Evolutionary conservation across 2,113 vertebrate genomes (phyloP).

Genomic region (Sinocyclocheilus rhinocerous): DNA sequence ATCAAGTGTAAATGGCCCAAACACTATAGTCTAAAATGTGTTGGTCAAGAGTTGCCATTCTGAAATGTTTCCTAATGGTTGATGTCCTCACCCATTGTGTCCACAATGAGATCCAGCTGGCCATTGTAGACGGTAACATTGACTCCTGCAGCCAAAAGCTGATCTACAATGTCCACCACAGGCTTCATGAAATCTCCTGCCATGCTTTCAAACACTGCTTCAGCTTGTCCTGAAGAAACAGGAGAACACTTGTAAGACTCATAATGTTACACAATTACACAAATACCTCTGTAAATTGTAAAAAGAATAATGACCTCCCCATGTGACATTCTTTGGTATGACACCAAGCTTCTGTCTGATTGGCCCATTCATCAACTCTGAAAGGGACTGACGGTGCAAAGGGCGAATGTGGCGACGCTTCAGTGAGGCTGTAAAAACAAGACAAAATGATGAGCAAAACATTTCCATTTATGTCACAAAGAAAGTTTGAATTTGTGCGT

Average conservation of each 20-base stretch:
- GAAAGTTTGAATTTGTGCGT: neutral
- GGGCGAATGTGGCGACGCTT: conserved; percentile 75
- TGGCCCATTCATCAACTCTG: conserved; percentile 90
- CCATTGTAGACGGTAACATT: conserved; percentile 93
- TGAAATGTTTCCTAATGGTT: neutral
- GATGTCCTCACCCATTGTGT: conserved; percentile 85
- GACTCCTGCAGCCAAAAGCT: conserved; percentile 81
- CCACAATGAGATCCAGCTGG: conserved; percentile 96
- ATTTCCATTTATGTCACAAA: neutral
- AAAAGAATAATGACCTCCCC: conserved; percentile 86
- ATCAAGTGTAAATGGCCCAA: neutral
- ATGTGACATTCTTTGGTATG: conserved; percentile 86
- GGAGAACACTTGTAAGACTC: neutral
- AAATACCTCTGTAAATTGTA: neutral
- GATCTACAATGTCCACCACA: conserved; percentile 83
- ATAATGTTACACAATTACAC: neutral
- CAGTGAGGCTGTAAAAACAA: conserved; percentile 71
- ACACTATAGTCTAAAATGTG: neutral
- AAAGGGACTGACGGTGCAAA: conserved; percentile 77
- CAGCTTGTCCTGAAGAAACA: conserved; percentile 80
- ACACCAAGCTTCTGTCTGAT: conserved; percentile 88
- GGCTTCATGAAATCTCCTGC: conserved; percentile 93
- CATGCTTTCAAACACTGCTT: conserved; percentile 85
- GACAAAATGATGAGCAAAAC: neutral
- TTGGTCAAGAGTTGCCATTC: neutral